These are phyloP conservation scores for Micoletzkya japonica DNA, from an alignment of 2,888 invertebrate genomes.

Conservation along the genomic window DNA sequence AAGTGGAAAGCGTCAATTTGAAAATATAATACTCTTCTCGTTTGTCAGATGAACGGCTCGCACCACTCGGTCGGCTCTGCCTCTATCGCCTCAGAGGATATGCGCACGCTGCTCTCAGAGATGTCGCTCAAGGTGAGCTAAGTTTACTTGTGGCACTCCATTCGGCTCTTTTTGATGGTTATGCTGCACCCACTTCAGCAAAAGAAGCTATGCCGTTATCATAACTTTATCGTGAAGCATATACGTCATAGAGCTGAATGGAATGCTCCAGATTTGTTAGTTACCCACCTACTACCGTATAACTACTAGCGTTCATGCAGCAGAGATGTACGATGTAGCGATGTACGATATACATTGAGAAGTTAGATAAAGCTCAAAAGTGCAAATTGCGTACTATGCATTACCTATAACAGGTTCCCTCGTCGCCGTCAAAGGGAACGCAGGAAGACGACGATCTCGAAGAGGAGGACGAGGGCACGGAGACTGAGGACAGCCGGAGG, in stretches of 20 bases:
- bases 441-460: neutral
- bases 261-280: neutral
- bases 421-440: neutral
- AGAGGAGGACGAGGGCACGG: slow-evolving; percentile 26
- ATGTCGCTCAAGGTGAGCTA: slow-evolving; percentile 43
- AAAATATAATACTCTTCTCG: neutral
- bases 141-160: neutral
- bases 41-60: slow-evolving; percentile 46
- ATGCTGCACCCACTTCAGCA: too few relatives aligned
- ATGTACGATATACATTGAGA: too few relatives aligned
- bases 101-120: slow-evolving; percentile 59
- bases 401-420: neutral
- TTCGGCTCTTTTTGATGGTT: neutral
- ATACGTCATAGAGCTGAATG: neutral
- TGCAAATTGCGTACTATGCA: neutral
- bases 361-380: too few relatives aligned
- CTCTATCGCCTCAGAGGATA: slow-evolving; percentile 60
- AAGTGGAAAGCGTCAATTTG: neutral
- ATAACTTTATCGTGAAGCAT: too few relatives aligned
- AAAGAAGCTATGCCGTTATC: neutral
- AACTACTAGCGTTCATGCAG: neutral
- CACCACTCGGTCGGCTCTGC: slow-evolving; percentile 52
- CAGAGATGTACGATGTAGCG: too few relatives aligned
- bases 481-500: slow-evolving; percentile 22
- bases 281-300: neutral